Evolutionary conservation across 1,140 invertebrate genomes (phyloP), one percentile per base, ranked within the genome.

Genomic region (Daktulosphaira vitifoliae): DNA sequence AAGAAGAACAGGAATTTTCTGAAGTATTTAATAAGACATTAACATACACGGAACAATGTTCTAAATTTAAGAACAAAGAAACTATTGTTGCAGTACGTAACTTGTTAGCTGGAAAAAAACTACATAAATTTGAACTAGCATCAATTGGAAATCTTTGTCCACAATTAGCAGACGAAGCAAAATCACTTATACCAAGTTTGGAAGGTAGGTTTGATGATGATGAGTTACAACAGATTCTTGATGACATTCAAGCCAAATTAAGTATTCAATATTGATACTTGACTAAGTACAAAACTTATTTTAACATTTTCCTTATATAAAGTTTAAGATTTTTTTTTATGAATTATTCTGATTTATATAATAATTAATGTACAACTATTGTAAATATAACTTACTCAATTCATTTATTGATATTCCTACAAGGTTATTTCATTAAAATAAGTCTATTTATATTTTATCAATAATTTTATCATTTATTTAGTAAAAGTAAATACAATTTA

Each of bases 81-180:
- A 98, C 94, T 7, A 99, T 99, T 66, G 83, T 90, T 59, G 88
- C 93, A 13, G 65, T 66, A 3, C 38, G 62, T 11, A 96, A 92
- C 76, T 81, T 96, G 65, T 76, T 96, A n/a, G 88, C 88, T 76
- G 88, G 90, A 73, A 98, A 96, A 72, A 95, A 96, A 73, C 76
- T 99, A 9, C 96, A 99, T 76, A 98, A 99, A 78, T 99, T 98
- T 79, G 97, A 99, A 76, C 78, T 99, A 20, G 96, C 97, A 2
- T 91, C 95, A 22, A 79, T 99, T 62, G 95, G 95, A 2, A 99
- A 99, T 78, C 77, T 99, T 2, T 98, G 94, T 75, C 97, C 97
- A 0, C 95, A 99, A 79, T 94, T 90, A 20, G 88, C 94, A 1
- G 96, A 98, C 74, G 96, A 99, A 79, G 94, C 94, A 0, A 98